Evolutionary conservation across 2,113 vertebrate genomes (phyloP).

Genomic region (Muntiacus reevesi): DNA sequence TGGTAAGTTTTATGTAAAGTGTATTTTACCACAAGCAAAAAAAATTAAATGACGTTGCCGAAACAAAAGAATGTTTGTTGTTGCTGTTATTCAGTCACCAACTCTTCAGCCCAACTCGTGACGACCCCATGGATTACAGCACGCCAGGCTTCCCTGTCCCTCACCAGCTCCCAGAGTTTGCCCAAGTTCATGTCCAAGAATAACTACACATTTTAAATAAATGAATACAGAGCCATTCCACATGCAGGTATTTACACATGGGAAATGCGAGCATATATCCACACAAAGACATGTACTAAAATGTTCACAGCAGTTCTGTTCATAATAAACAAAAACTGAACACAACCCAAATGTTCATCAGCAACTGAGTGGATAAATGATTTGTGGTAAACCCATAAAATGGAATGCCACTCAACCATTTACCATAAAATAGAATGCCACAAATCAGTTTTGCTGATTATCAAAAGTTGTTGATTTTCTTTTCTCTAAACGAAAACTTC

Average conservation of each 20-base stretch:
- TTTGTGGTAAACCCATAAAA: not conserved
- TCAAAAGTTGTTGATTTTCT: not conserved
- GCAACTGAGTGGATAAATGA: not conserved
- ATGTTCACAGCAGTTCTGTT: not conserved
- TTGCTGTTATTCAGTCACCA: not conserved
- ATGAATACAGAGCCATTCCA: not conserved
- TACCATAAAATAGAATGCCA: not conserved
- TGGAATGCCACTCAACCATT: not conserved
- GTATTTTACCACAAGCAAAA: not conserved
- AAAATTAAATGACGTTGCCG: not conserved
- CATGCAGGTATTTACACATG: not conserved
- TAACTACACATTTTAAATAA: not conserved
- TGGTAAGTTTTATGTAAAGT: not conserved
- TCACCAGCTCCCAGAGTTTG: not conserved
- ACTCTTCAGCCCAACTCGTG: not conserved
- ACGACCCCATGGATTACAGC: not conserved
- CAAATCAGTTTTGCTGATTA: not conserved
- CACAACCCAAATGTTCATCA: not conserved
- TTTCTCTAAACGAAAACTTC: not conserved
- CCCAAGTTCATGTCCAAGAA: not conserved
- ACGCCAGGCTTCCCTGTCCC: not conserved
- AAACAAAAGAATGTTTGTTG: not conserved
- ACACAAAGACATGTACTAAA: not conserved
- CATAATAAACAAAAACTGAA: not conserved
- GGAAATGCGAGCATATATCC: not conserved